Base-by-base conservation (phyloP, 2,113 vertebrate species). In the Sigmodon hispidus region DNA sequence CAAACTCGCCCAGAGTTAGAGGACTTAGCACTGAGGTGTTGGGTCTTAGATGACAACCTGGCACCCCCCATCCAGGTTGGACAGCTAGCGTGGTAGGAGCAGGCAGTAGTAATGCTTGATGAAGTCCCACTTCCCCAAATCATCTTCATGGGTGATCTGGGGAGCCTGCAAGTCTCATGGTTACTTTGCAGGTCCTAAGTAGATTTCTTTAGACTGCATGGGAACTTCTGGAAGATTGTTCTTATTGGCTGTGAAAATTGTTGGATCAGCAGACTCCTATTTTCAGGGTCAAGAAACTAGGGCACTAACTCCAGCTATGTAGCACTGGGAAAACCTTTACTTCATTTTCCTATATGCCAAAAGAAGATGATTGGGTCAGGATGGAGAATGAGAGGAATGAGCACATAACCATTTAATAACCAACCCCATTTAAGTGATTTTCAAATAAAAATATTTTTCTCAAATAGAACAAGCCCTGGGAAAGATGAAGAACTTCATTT, bases 301-400 rank as follows among this genome's bases (percentile, higher is more conserved):
- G 5, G 19, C 29, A 70, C 45, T 91, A 89, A 81, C 10, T 76
- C 7, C 24, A 67, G 36, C 45, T 65, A 48, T 94, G n/a, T 95
- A 65, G 17, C 22, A 73, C 75, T 94, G n/a, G 26, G 76, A 67
- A 92, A 96, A 77, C 77, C 13, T 86, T 88, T 52, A 76, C 70
- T 81, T 86, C 34, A 40, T 92, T 95, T 94, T 55, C 69, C 55
- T 67, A 79, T 94, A 17, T 94, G 31, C 34, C 34, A 90, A 87
- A 88, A 72, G 40, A 69, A 88, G 24, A 89, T 61, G 17, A 65
- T 80, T 26, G 67, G 22, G 91, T 85, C 45, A 83, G 22, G 50
- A 90, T 86, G 90, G 70, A 89, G 65, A 89, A 85, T 85, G 57
- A 92, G 90, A 90, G 15, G 26, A 95, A 86, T 81, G 89, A 65